Evolutionary conservation across 1,140 invertebrate species (phyloP), one percentile per base, ranked within the genome.

Genomic region (Nebria ingens): DNA sequence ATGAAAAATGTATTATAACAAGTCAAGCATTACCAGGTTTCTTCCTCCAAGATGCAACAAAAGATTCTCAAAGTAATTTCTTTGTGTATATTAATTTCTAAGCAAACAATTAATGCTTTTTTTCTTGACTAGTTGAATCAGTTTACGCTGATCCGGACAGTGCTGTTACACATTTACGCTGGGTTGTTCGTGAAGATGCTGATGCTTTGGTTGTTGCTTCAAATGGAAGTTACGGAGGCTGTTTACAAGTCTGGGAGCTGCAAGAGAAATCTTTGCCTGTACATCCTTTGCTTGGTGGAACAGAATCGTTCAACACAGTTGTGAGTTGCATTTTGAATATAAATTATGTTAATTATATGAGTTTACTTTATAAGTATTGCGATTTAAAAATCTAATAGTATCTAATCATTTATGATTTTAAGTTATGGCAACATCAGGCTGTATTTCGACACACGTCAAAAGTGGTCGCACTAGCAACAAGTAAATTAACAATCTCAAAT

Each of bases 231-330:
- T 76, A 71, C 21, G 76, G 78, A 13, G 84, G 85, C 64, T 79
- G 84, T 45, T 75, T 94, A 13, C 87, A 93, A 68, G 78, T 93
- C 3, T 96, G 92, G 91, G 88, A 91, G 63, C 71, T 94, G 3
- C 76, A 83, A 3, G 88, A 93, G 64, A 84, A 90, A 49, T 76
- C 84, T 2, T 79, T 90, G 55, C 80, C 79, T 0, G 79, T 93
- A 0, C 88, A 93, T 68, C 86, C 88, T 59, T 65, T 91, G 20
- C 81, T 90, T 51, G 61, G 64, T 19, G 66, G 68, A 22, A 70
- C 74, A 38, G 64, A 73, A 34, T 75, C 78, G 62, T 81, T 81
- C 64, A 85, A 83, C 71, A 84, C 80, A 64, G 77, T 86, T 66
- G 82, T 86, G 76, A 79, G 76, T 79, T n/a, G 6, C 56, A 42